These are phyloP conservation scores for Sebastes trivittatus DNA, from an alignment of 2,797 vertebrate genomes.

Conservation along the genomic window DNA sequence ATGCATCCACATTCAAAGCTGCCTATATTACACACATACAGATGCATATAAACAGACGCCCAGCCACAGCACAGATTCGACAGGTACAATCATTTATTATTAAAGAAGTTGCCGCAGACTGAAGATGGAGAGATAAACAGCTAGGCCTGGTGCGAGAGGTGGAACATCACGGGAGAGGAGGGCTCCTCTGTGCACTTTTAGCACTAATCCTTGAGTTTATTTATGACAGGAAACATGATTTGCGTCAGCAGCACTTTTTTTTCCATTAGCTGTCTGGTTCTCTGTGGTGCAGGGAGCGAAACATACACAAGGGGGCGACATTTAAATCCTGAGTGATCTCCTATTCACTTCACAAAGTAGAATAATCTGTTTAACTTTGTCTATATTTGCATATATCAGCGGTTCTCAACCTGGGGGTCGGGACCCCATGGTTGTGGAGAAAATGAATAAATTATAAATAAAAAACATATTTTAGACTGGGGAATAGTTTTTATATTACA, in stretches of 20 bases:
- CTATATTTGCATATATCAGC: too few species aligned
- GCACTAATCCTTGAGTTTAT: conserved; percentile 64
- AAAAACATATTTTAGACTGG: too few species aligned
- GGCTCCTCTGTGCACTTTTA: conserved; percentile 28
- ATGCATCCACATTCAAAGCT: neutral
- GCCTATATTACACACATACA: neutral
- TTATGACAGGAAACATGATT: conserved; percentile 75
- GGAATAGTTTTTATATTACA: too few species aligned
- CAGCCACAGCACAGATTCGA: conserved; percentile 1
- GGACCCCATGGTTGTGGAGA: too few species aligned
- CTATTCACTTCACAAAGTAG: neutral
- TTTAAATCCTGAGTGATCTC: conserved; percentile 23
- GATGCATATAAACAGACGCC: neutral
- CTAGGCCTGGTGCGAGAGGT: conserved; percentile 5
- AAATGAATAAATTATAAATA: too few species aligned
- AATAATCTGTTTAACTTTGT: neutral
- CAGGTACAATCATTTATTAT: conserved; percentile 20
- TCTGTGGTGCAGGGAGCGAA: neutral
- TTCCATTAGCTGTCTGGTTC: conserved; percentile 50
- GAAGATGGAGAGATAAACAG: conserved; percentile 18
- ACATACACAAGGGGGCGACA: conserved; percentile 66
- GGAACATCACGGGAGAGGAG: conserved; percentile 31
- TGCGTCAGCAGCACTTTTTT: conserved; percentile 69
- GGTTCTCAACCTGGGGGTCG: too few species aligned
- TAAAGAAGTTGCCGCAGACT: conserved; percentile 2